phyloP scores from a whole-genome alignment of 2,888 invertebrate genomes.

The Caradrina kadenii region DNA sequence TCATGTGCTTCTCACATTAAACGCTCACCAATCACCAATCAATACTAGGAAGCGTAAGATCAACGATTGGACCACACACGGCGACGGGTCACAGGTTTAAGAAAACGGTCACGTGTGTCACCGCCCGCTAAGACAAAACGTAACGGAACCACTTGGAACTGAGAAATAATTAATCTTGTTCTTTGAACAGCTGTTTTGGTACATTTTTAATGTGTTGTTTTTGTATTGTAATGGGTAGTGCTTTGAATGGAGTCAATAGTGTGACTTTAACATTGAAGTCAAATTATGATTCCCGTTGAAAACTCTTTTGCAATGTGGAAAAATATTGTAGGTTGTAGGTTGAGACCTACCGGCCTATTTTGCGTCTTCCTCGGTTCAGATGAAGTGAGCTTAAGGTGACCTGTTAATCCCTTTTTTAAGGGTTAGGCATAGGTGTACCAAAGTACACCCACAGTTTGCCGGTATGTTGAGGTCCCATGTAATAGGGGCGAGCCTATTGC shows the following conservation, averaged over 20 bases:
- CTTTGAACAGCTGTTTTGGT: slow-evolving; percentile 61
- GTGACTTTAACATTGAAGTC: neutral
- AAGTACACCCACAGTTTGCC: too few relatives aligned
- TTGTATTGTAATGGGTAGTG: slow-evolving; percentile 23
- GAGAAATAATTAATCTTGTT: slow-evolving; percentile 61
- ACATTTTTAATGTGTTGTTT: slow-evolving; percentile 25
- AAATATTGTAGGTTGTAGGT: neutral
- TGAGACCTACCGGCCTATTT: too few relatives aligned
- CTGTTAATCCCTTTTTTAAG: too few relatives aligned
- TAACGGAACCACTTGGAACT: slow-evolving; percentile 51
- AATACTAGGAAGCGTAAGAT: slow-evolving; percentile 61
- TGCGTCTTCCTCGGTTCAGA: too few relatives aligned
- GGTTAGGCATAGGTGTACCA: too few relatives aligned
- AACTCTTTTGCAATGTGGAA: neutral
- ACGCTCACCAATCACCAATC: slow-evolving; percentile 61
- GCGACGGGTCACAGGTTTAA: slow-evolving; percentile 61
- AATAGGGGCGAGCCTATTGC: too few relatives aligned
- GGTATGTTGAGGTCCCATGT: too few relatives aligned
- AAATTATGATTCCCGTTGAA: neutral
- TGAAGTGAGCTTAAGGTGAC: too few relatives aligned
- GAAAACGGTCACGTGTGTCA: slow-evolving; percentile 65
- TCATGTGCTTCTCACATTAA: slow-evolving; percentile 31
- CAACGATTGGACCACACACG: slow-evolving; percentile 68
- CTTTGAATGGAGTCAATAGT: slow-evolving; percentile 2
- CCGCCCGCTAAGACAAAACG: slow-evolving; percentile 47